Base-by-base conservation (phyloP, 2,797 vertebrate genomes). In the Neosilurus hyrtlii region DNA sequence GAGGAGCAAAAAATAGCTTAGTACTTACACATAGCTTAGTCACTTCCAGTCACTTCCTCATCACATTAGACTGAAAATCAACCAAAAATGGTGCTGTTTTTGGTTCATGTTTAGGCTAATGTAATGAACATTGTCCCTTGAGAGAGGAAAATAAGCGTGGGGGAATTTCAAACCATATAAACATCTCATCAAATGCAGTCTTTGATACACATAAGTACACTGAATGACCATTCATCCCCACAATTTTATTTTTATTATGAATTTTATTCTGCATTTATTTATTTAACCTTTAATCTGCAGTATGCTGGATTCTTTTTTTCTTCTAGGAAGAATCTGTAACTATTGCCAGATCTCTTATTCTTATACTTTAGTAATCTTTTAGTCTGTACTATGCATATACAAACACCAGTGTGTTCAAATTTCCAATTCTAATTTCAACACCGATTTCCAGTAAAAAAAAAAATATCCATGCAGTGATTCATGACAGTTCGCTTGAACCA, bases 1-100 rank as follows among this genome's bases (percentile, higher is more conserved):
- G 1, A 30, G n/a, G 14, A 49, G 52, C 30, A 77, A 82, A 70
- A 22, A 15, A 6, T 35, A 15, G 15, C 20, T 14, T 30, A 14
- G 49, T 57, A 68, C 15, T 51, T 77, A 7, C 16, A 10, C 51
- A 61, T 11, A n/a, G 20, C 54, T 70, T 70, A 83, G 62, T 82
- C 71, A 74, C 15, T 9, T 0, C 11, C 10, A 24, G 2, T 30
- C 30, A 30, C 30, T 30, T 30, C 30, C 30, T 8, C 43, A 43
- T 8, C 8, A 8, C 43, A 43, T 43, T 43, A 43, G 43, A 43
- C 43, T 43, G 4, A 43, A 43, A 43, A 4, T 43, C 43, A 43
- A 43, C 43, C 43, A 43, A 43, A 43, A 43, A 43, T 43, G 1
- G 20, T 4, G 49, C 22, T n/a, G 43, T 62, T 59, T 74, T 76